Base-by-base conservation (phyloP, 2,797 vertebrate genomes). In the Pampus argenteus region DNA sequence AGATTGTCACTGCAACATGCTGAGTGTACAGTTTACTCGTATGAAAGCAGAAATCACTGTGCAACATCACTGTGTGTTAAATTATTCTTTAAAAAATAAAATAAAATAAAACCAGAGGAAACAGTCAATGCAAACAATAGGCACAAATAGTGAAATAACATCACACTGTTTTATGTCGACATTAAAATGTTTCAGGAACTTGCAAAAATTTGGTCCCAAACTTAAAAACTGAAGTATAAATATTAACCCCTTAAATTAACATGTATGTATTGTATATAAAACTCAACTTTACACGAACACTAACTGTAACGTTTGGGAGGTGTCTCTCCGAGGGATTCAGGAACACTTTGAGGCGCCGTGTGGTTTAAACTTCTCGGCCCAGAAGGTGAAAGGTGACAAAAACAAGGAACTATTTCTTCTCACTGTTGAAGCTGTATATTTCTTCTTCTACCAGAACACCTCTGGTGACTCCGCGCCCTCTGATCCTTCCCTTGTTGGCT, bases 201-300 rank as follows among this genome's bases (percentile, higher is more conserved):
- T 60, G 51, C n/a, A 74, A 74, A 74, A 72, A 60, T 26, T 17
- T 82, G 72, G 74, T 44, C 63, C 76, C 60, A 64, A 81, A 83
- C 57, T 51, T 66, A 76, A 81, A 85, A 76, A 72, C 11, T 10
- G 17, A 23, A 76, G 55, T 64, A 78, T 64, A 86, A 73, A 81
- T 22, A 66, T n/a, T 29, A 58, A 62, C 50, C 63, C 28, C 9
- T 48, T 68, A 82, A 78, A 45, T 71, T 23, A 84, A 74, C 8
- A 56, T 48, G 1, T 34, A 67, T 8, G n/a, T n/a, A 44, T 11
- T 36, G 45, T 14, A 54, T 67, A 72, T 28, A 79, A 86, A 84
- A 82, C 15, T 45, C 65, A 74, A 25, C 4, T 64, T 62, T n/a
- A 66, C 11, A 62, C 36, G 3, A 68, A 58, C 31, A 61, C 10